Base-by-base conservation (phyloP, 2,113 vertebrate genomes). In the Zeus faber region DNA sequence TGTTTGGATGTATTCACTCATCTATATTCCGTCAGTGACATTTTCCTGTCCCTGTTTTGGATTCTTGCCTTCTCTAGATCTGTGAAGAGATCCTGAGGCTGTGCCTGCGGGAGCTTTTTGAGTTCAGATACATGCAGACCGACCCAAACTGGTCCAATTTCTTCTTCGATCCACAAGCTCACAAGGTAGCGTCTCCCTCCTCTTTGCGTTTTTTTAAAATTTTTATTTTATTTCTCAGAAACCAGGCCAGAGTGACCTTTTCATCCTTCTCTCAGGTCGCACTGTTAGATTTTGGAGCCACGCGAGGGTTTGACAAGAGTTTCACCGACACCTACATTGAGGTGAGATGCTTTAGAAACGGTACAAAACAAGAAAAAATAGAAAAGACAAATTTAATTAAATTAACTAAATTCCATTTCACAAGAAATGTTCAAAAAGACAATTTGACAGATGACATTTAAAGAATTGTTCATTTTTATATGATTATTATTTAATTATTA, bases 61-160 rank as follows among this genome's bases (percentile, higher is more conserved):
- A n/a, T 3, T 18, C 7, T 4, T 33, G 3, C 5, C 21, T 52
- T 39, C 47, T 4, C 0, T 22, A 83, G 80, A 80, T 86, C 26
- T 96, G 94, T 70, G 72, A 91, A 77, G 91, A 97, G 65, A 98
- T 98, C 76, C 65, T 98, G 67, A 75, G 67, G 0, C 78, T 98
- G 47, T 98, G 95, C 58, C 81, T 98, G 64, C 73, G 94, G 58
- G 96, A 98, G 77, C 87, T 98, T 18, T 98, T 98, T 26, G 94
- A 98, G 79, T 98, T 97, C 80, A 89, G 90, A 14, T 95, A 91
- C 82, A 98, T 98, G 96, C 95, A 98, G 88, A 98, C 96, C 0
- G 96, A 98, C 70, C 96, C 96, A 9, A 98, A 98, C 86, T 98
- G 96, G 96, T 97, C 95, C 16, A 98, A 98, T 82, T 98, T 98